phyloP scores from a whole-genome alignment of 2,888 invertebrate genomes.

The Blera fallax region DNA sequence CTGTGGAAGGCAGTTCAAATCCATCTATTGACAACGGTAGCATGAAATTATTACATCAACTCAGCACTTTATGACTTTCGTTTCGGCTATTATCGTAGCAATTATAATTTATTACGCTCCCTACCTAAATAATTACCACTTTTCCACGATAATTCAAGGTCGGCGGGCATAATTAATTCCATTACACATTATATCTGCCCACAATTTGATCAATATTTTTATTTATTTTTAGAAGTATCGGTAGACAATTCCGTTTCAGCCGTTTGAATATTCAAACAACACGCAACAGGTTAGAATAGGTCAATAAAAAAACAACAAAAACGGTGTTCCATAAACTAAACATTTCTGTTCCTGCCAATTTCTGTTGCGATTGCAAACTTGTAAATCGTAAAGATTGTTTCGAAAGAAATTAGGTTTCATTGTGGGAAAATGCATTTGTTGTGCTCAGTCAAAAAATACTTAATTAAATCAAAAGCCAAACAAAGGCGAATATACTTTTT shows the following conservation, averaged over 20 bases:
- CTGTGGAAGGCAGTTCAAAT: no score
- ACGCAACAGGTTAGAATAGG: neutral
- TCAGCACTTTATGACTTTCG: neutral
- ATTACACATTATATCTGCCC: neutral
- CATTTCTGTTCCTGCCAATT: slow-evolving; percentile 1
- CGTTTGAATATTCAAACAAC: neutral
- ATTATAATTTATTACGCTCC: neutral
- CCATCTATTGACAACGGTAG: neutral
- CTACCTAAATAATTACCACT: neutral
- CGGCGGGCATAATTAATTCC: neutral
- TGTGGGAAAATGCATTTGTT: neutral
- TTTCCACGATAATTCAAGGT: slow-evolving; percentile 14
- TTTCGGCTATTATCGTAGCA: neutral
- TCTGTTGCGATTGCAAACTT: neutral
- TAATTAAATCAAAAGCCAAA: neutral
- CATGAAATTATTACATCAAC: neutral
- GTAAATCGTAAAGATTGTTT: neutral
- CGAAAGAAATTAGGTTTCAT: neutral
- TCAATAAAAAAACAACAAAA: neutral
- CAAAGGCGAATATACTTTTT: neutral
- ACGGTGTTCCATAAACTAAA: neutral
- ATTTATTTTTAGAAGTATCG: slow-evolving; percentile 8
- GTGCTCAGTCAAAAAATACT: neutral
- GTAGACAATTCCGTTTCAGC: neutral
- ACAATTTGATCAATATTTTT: slow-evolving; percentile 11